Conservation (phyloP, 2,797 vertebrate genomes). For the Artibeus lituratus region DNA sequence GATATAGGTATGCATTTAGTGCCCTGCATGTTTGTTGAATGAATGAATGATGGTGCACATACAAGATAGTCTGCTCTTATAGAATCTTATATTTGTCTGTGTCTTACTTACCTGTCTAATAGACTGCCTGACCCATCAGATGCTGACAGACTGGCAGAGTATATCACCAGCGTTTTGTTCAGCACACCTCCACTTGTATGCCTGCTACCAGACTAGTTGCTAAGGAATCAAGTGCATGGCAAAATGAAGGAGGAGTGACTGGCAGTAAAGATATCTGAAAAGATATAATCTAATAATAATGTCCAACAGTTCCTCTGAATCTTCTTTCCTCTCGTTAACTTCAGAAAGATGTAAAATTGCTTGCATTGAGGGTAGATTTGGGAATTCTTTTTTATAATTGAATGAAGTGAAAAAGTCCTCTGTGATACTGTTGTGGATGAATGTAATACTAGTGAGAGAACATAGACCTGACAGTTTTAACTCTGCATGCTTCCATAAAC, state of each 20-base stretch:
- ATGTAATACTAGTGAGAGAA: neutral
- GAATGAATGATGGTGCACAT: neutral
- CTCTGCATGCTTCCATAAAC: neutral
- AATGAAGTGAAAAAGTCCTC: neutral
- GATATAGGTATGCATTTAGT: neutral
- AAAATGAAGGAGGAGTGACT: neutral
- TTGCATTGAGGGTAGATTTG: neutral
- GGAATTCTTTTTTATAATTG: neutral
- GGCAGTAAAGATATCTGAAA: neutral
- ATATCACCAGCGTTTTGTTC: neutral
- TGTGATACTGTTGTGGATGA: neutral
- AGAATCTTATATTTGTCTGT: neutral
- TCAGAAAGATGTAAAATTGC: neutral
- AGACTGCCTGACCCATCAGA: neutral
- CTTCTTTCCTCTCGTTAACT: neutral
- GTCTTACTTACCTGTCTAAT: neutral
- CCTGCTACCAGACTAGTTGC: neutral
- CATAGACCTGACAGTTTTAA: neutral
- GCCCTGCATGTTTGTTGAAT: neutral
- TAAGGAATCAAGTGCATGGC: neutral
- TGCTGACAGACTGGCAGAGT: neutral
- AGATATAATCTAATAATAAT: neutral
- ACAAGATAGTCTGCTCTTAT: neutral
- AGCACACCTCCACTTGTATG: neutral
- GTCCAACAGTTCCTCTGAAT: neutral